Percentiles rank a stretch among this genome's conserved stretches.
Evolutionary conservation across 2,113 vertebrate genomes (phyloP).

Genomic region (Abramis brama): DNA sequence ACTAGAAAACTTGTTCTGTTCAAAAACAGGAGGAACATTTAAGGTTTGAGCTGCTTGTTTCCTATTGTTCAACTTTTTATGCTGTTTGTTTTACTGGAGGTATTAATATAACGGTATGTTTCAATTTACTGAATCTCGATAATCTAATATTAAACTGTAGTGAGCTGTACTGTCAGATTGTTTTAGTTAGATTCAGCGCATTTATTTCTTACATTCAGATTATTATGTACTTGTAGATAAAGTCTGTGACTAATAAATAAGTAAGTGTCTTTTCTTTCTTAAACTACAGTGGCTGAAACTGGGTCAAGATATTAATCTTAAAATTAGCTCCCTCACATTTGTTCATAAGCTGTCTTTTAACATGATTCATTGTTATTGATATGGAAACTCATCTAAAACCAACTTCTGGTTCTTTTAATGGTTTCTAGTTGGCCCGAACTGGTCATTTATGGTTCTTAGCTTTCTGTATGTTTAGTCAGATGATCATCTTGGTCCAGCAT

Average conservation of each 20-base stretch:
- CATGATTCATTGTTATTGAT: background rate
- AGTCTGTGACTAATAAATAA: too few relatives aligned
- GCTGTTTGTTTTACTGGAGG: background rate
- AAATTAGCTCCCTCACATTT: background rate
- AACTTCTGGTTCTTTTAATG: background rate
- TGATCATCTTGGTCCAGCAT: too few relatives aligned
- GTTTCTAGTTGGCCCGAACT: background rate
- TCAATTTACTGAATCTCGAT: background rate
- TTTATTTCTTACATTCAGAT: background rate
- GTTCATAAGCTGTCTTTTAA: background rate
- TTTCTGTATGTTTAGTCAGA: background rate
- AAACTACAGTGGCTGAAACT: background rate
- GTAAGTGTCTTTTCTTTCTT: background rate
- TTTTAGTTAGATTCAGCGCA: background rate
- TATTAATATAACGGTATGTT: background rate
- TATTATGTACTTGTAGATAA: background rate
- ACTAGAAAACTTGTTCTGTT: constrained; percentile 11
- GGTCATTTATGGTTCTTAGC: background rate
- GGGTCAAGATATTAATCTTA: background rate
- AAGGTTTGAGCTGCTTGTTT: background rate
- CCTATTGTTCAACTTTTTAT: background rate
- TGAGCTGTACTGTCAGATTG: background rate
- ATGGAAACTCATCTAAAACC: background rate
- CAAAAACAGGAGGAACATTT: background rate
- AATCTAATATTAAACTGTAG: constrained; percentile 1